Conservation (phyloP, 1,140 invertebrate species). For the Caenorhabditis latens region DNA sequence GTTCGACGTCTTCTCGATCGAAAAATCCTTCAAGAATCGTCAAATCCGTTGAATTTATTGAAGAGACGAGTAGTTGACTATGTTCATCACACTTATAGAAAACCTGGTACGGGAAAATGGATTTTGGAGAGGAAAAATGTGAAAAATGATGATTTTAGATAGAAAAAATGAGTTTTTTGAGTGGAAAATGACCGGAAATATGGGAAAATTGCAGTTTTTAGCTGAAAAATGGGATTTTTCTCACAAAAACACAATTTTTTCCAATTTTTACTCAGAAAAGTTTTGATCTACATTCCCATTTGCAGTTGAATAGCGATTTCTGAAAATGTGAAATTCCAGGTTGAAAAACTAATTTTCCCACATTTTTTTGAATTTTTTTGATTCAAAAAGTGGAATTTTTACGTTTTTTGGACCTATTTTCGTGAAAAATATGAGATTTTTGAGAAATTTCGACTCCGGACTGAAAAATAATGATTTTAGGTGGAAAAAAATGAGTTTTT, state of each 20-base stretch:
- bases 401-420: no score
- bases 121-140: background rate
- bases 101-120: constrained; percentile 58
- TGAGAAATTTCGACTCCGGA: no score
- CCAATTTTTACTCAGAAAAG: background rate
- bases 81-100: constrained; percentile 68
- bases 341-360: no score
- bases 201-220: background rate
- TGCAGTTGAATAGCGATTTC: no score
- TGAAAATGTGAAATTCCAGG: no score
- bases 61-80: constrained; percentile 73
- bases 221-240: background rate
- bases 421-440: no score
- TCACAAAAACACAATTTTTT: background rate
- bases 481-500: background rate
- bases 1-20: constrained; percentile 56
- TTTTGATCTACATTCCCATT: no score
- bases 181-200: background rate
- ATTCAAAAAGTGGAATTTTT: no score
- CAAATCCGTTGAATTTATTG: constrained; percentile 73
- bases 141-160: background rate
- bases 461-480: background rate
- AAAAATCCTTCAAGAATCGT: constrained; percentile 48
- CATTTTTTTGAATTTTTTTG: no score
- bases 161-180: background rate